phyloP scores from a whole-genome alignment of 2,113 vertebrate genomes.

The Rissa tridactyla region DNA sequence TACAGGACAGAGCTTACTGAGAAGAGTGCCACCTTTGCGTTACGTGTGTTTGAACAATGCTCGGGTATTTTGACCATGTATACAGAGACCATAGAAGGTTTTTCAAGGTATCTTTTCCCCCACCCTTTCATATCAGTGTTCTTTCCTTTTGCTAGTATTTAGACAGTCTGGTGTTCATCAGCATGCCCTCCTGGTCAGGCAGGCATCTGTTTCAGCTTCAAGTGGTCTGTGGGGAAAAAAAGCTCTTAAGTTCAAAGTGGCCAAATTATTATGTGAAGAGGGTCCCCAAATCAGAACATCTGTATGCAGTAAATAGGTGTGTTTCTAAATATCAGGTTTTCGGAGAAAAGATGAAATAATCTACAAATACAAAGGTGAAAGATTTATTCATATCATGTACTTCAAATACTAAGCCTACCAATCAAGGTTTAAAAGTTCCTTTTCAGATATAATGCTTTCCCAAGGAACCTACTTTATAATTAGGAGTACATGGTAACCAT shows the following conservation, averaged over 20 bases:
- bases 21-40: neutral
- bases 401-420: neutral
- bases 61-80: neutral
- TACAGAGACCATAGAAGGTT: neutral
- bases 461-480: neutral
- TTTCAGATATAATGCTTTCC: neutral
- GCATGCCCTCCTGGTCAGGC: neutral
- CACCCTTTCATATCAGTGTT: neutral
- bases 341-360: neutral
- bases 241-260: neutral
- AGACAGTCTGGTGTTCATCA: conserved; percentile 5
- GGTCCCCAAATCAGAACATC: neutral
- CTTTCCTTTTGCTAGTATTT: neutral
- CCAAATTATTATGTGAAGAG: neutral
- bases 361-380: neutral
- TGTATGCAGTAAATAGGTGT: neutral
- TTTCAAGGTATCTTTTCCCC: neutral
- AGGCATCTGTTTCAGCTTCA: conserved; percentile 28
- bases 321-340: conserved; percentile 5
- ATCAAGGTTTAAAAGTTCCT: neutral
- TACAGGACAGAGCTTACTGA: neutral
- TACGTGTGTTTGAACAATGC: neutral
- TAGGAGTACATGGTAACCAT: neutral
- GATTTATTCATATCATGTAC: neutral
- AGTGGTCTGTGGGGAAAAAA: neutral